Base-by-base conservation (phyloP, 2,888 invertebrate species). In the Tridacna crocea region DNA sequence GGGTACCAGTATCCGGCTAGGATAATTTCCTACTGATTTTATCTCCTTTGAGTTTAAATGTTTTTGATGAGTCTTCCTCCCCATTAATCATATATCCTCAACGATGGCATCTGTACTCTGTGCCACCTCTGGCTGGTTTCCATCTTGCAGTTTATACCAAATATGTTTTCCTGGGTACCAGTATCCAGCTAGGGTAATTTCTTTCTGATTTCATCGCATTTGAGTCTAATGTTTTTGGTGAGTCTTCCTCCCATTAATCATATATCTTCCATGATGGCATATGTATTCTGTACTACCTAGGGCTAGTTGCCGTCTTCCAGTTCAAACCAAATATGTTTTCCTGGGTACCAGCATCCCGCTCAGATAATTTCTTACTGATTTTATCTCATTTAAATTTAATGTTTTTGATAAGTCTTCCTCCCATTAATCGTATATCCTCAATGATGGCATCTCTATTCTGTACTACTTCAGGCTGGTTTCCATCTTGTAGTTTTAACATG, bases 241-340 rank as follows among this genome's bases (percentile, higher is more conserved):
- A n/a, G n/a, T n/a, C n/a, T n/a, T n/a, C n/a, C n/a, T n/a, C n/a
- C n/a, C n/a, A n/a, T n/a, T n/a, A n/a, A n/a, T n/a, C 95, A 95
- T 94, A 97, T 97, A 93, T 97, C 97, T 92, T 97, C 96, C 0
- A 97, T 92, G 73, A 97, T 94, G 0, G 96, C 96, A n/a, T 96
- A 95, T 0, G 95, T 92, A 92, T 97, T 96, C 63, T 96, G 95
- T 79, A 94, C 93, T 85, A 97, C 95, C 88, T 95, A 95, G 3
- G 89, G 92, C 0, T 91, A 82, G 17, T 85, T 88, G 12, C 85
- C 75, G 26, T 85, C 85, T 12, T 81, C 78, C 51, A 86, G 61
- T 10, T 84, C n/a, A n/a, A n/a, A 8, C 36, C 36, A 36, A 36
- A 36, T 36, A 36, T 36, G 36, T 36, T 36, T 36, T 36, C 36